A percentile compares a stretch with the other conserved stretches of the same genome.
These are phyloP conservation scores for Polydrusus tereticollis DNA, from an alignment of 2,888 invertebrate genomes.

Conservation along the genomic window DNA sequence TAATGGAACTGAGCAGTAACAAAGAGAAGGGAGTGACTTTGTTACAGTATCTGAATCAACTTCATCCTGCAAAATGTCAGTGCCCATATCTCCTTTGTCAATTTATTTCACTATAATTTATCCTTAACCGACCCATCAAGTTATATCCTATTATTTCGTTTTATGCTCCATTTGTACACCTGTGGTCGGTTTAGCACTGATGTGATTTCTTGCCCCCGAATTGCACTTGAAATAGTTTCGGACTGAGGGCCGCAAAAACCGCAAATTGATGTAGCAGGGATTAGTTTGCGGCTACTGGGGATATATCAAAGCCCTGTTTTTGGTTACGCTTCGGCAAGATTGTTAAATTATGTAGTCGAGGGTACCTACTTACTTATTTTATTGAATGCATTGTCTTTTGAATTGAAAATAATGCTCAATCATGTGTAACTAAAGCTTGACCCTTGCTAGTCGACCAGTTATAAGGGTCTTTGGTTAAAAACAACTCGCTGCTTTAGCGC, in stretches of 20 bases:
- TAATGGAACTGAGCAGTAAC: no score
- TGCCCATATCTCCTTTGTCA: no score
- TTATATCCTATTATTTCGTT: constrained; percentile 44
- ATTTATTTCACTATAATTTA: constrained; percentile 8
- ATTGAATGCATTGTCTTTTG: no score
- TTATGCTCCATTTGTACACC: constrained; percentile 40
- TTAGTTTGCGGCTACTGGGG: constrained; percentile 40
- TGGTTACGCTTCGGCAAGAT: neutral
- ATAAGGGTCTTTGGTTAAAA: no score
- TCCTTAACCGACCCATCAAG: neutral
- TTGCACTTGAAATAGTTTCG: constrained; percentile 47
- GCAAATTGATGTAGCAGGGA: constrained; percentile 46
- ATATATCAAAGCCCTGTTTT: constrained; percentile 37
- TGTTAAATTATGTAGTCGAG: neutral
- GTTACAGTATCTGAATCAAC: no score
- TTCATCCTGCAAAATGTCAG: no score
- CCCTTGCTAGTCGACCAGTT: no score
- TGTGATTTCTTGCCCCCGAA: constrained; percentile 47
- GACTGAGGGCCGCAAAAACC: constrained; percentile 35
- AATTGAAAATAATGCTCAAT: no score
- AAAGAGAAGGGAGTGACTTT: no score
- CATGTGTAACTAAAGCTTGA: no score
- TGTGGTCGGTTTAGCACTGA: constrained; percentile 44
- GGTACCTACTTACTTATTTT: no score
- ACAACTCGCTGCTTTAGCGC: no score